Evolutionary conservation across 2,888 invertebrate genomes (phyloP), one percentile per base, ranked within the genome.

Genomic region (Plebejus melissa): DNA sequence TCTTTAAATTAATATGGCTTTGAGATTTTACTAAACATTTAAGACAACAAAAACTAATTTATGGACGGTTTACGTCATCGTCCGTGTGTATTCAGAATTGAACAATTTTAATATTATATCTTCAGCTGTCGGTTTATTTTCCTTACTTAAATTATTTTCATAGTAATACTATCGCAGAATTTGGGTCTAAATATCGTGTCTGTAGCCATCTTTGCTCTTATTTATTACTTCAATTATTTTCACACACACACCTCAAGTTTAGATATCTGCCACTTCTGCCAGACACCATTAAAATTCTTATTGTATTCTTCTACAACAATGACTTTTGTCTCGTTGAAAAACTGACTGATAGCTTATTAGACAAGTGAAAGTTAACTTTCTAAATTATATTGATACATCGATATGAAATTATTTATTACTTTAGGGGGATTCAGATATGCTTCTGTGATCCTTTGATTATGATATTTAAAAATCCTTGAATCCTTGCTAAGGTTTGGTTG

Each of bases 261-360:
- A 65, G 28, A 65, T 65, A 36, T 36, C 65, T 65, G 13, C 16
- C 11, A 65, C 36, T 16, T 36, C 65, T 65, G 13, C 16, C 11
- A 32, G 65, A 65, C 32, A 65, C 65, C 28, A 65, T 65, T 65
- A 65, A 9, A 32, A 36, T 65, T 65, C 65, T 65, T 65, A 65
- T 65, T 65, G 65, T 65, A 28, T 60, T 60, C 32, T 65, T 32
- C 32, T 13, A 65, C 13, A 32, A 65, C 65, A 65, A 65, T 65
- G 65, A 32, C 13, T 65, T 32, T 32, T 65, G 65, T 65, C 32
- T 32, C 65, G 32, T 32, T 16, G 65, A 65, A 65, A 65, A 65
- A 65, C 65, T 65, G 32, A 65, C 65, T 65, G 65, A 65, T 65
- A 32, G 65, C 65, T 65, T 65, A 65, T 32, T 65, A 65, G 58